Percentiles rank a stretch among this genome's conserved stretches.
These are phyloP conservation scores for Heteromormyrus szaboi DNA, from an alignment of 2,797 vertebrate species.

Conservation along the genomic window DNA sequence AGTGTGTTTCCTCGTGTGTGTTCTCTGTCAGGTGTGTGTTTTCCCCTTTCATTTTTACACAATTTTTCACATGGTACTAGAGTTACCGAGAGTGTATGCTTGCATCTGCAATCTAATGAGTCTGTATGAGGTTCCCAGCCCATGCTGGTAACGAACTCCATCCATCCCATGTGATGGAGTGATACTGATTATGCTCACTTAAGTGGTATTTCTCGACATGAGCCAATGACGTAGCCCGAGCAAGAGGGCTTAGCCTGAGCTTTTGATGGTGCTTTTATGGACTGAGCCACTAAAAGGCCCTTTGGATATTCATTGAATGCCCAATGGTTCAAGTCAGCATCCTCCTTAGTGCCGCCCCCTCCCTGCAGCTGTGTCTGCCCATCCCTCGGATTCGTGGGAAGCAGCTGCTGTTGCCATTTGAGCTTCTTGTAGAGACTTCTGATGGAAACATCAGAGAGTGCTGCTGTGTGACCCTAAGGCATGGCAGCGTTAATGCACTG, in stretches of 20 bases:
- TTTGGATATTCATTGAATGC: slow-evolving; percentile 1
- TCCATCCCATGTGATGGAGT: not conserved
- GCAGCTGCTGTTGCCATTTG: slow-evolving; percentile 3
- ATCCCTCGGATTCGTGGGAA: not conserved
- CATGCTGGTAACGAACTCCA: not conserved
- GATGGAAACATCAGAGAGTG: not conserved
- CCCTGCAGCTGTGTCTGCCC: not conserved
- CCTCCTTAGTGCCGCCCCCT: not conserved
- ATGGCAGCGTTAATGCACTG: not conserved
- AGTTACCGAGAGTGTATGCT: not conserved
- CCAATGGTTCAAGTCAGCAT: not conserved
- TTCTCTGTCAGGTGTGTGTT: not conserved
- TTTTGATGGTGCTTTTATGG: not conserved
- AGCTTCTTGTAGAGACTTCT: not conserved
- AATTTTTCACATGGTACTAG: not conserved
- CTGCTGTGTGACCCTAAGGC: not conserved
- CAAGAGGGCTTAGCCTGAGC: not conserved
- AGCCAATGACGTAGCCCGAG: not conserved
- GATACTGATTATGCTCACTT: not conserved
- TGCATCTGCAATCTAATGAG: not conserved
- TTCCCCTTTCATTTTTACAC: not conserved
- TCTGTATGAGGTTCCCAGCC: not conserved
- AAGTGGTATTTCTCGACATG: not conserved
- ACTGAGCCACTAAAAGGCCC: not conserved
- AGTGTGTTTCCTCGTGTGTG: not conserved